A percentile compares a stretch with the other conserved stretches of the same genome.
Conservation (phyloP, 2,113 vertebrate genomes). For the Brachionichthys hirsutus region DNA sequence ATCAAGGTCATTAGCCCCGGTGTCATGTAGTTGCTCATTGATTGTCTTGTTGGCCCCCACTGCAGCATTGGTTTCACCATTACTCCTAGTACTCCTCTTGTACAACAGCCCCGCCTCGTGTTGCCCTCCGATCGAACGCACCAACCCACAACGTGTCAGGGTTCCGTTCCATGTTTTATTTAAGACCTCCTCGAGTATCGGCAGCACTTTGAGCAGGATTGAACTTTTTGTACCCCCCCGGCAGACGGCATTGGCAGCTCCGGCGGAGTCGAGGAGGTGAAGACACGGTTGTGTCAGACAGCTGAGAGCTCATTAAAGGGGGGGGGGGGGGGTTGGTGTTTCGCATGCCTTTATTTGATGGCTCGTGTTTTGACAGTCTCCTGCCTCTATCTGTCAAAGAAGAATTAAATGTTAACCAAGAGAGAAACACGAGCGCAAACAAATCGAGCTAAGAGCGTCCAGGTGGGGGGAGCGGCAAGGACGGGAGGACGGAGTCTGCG, state of each 20-base stretch:
- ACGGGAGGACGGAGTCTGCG: constrained; percentile 9
- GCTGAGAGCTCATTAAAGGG: constrained; percentile 69
- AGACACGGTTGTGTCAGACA: constrained; percentile 55
- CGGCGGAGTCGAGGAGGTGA: constrained; percentile 46
- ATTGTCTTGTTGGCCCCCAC: constrained; percentile 59
- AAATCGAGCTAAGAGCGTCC: constrained; percentile 53
- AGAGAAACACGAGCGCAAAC: constrained; percentile 63
- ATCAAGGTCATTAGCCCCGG: constrained; percentile 65
- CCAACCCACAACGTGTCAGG: constrained; percentile 37
- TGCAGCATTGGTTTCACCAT: constrained; percentile 35
- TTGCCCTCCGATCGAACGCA: constrained; percentile 43
- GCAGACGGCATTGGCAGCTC: constrained; percentile 42
- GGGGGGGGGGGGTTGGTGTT: constrained; percentile 21
- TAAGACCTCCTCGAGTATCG: constrained; percentile 52
- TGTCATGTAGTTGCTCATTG: constrained; percentile 66
- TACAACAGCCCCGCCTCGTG: constrained; percentile 43
- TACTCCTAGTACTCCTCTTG: constrained; percentile 35
- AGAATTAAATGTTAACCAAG: constrained; percentile 71
- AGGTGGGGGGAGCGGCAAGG: background rate
- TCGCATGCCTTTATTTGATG: constrained; percentile 56
- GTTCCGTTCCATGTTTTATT: constrained; percentile 72
- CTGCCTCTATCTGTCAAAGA: constrained; percentile 64
- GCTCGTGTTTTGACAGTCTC: constrained; percentile 60
- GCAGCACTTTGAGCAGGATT: constrained; percentile 49
- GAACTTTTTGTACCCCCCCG: constrained; percentile 43